Conservation (phyloP, 1,140 invertebrate genomes). For the Calephelis virginiensis region DNA sequence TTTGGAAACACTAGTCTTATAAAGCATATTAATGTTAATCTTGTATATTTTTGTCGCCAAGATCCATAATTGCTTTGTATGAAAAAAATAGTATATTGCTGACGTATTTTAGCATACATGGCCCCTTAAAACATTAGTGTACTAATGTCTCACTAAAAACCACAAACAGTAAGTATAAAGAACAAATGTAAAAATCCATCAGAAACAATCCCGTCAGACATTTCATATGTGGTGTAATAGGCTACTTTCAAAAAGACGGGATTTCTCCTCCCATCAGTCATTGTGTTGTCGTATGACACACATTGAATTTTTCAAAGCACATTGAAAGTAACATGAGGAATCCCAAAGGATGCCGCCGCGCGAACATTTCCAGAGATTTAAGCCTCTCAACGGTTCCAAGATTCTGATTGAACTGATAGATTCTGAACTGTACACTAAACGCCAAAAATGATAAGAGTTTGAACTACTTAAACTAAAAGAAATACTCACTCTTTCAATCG, state of each 20-base stretch:
- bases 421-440: neutral
- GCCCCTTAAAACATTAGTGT: too few species aligned
- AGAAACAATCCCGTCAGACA: conserved; percentile 33
- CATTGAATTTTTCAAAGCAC: conserved; percentile 55
- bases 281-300: conserved; percentile 30
- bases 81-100: too few species aligned
- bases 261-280: conserved; percentile 34
- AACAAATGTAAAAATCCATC: conserved; percentile 33
- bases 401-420: conserved; percentile 13
- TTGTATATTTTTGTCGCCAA: too few species aligned
- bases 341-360: conserved; percentile 49
- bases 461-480: too few species aligned
- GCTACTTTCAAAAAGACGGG: conserved; percentile 39
- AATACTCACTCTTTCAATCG: too few species aligned
- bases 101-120: accelerated
- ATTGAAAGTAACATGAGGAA: conserved; percentile 39
- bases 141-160: too few species aligned
- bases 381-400: conserved; percentile 38
- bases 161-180: too few species aligned
- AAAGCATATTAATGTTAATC: too few species aligned
- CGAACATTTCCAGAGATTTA: conserved; percentile 42
- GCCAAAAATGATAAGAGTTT: neutral
- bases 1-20: too few species aligned
- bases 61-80: too few species aligned
- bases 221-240: conserved; percentile 33